Evolutionary conservation across 2,797 vertebrate species (phyloP).

Genomic region (Lepilemur ruficaudatus): DNA sequence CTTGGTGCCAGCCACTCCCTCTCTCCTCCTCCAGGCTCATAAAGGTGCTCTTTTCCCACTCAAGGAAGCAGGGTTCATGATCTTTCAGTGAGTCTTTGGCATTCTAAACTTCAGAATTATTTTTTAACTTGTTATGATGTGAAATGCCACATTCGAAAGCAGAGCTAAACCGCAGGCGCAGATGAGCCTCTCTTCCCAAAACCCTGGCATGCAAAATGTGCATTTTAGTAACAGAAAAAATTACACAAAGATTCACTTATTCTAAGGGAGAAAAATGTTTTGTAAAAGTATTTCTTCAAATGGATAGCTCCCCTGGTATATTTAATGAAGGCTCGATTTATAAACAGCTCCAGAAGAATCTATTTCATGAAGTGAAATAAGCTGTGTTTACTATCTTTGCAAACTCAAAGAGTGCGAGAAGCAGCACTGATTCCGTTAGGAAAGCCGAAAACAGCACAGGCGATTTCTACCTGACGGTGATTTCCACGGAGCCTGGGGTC

Average conservation of each 20-base stretch:
- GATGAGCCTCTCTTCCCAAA: fast-evolving
- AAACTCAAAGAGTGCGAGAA: not conserved
- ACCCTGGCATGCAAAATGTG: fast-evolving
- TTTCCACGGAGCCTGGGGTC: not conserved
- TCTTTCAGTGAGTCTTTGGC: not conserved
- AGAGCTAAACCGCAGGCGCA: not conserved
- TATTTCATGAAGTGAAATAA: not conserved
- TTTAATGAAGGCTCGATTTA: not conserved
- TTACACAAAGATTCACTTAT: not conserved
- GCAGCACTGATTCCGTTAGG: fast-evolving
- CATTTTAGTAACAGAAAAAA: not conserved
- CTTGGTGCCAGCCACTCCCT: no score
- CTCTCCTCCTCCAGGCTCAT: not conserved
- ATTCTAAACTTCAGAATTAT: not conserved
- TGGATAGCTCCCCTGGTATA: not conserved
- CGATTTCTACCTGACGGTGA: fast-evolving
- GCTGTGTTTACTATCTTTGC: not conserved
- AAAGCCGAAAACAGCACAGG: fast-evolving
- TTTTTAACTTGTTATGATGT: not conserved
- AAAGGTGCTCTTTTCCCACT: not conserved
- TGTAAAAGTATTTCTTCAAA: not conserved
- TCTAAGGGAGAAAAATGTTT: not conserved
- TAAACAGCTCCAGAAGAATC: not conserved
- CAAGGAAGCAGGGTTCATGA: not conserved
- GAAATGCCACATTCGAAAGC: not conserved